Conservation (phyloP, 2,888 invertebrate genomes). For the Pyrocoelia pectoralis region DNA sequence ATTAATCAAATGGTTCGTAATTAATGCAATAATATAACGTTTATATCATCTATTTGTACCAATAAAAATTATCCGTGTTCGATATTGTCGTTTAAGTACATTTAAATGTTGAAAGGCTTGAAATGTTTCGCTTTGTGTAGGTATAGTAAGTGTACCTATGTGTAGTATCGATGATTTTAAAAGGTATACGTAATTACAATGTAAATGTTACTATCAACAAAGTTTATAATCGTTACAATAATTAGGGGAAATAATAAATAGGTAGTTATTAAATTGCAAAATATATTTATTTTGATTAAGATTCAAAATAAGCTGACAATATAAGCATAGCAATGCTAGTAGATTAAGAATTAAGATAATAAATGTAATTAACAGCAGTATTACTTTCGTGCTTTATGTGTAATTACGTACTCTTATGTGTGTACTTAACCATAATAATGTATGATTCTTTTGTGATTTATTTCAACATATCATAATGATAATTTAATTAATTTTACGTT, state of each 20-base stretch:
- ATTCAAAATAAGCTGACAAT: constrained; percentile 24
- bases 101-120: constrained; percentile 18
- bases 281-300: constrained; percentile 29
- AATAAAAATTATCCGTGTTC: constrained; percentile 1
- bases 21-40: neutral
- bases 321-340: constrained; percentile 11
- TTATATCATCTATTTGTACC: neutral
- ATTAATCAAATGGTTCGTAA: neutral
- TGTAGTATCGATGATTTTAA: neutral
- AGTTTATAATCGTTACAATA: constrained; percentile 16
- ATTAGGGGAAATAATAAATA: constrained; percentile 17
- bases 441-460: constrained; percentile 27
- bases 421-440: too few relatives aligned
- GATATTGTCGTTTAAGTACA: constrained; percentile 9
- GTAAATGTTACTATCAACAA: constrained; percentile 14
- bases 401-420: too few relatives aligned
- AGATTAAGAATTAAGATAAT: constrained; percentile 5
- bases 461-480: constrained; percentile 32
- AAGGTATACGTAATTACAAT: constrained; percentile 18
- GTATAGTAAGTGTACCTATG: neutral
- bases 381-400: constrained; percentile 28
- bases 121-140: too few relatives aligned
- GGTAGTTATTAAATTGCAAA: constrained; percentile 14
- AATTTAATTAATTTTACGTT: constrained; percentile 20
- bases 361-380: constrained; percentile 18